phyloP scores from a whole-genome alignment of 2,113 vertebrate species.

The Gobius niger region DNA sequence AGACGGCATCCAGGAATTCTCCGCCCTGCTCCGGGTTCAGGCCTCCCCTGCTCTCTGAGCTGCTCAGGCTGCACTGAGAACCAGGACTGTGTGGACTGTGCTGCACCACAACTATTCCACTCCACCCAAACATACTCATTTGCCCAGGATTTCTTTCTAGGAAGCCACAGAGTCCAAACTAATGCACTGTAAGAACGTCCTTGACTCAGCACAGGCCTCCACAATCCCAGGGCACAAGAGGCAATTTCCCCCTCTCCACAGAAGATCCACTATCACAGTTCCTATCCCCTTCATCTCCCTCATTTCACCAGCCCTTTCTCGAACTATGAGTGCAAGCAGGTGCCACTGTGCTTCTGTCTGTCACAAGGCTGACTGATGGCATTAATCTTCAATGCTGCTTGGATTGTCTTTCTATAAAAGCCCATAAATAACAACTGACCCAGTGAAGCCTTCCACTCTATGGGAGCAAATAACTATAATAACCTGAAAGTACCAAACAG shows the following conservation, averaged over 20 bases:
- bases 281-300: constrained; percentile 9
- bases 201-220: constrained; percentile 9
- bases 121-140: constrained; percentile 55
- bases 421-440: constrained; percentile 52
- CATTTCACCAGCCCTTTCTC: constrained; percentile 7
- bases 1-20: constrained; percentile 77
- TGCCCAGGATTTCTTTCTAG: constrained; percentile 38
- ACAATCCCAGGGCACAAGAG: constrained; percentile 8
- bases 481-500: constrained; percentile 20
- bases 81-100: constrained; percentile 29
- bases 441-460: constrained; percentile 25
- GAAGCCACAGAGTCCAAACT: constrained; percentile 28
- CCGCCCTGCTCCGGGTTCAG: constrained; percentile 60
- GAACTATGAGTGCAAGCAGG: constrained; percentile 22
- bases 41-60: constrained; percentile 38
- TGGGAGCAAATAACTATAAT: constrained; percentile 30
- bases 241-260: constrained; percentile 14
- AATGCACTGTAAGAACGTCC: constrained; percentile 24
- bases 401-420: constrained; percentile 40
- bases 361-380: constrained; percentile 40
- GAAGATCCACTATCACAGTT: constrained; percentile 18
- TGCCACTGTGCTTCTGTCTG: constrained; percentile 27
- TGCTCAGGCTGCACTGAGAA: constrained; percentile 55
- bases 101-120: constrained; percentile 41
- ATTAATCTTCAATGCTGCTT: constrained; percentile 47